Percentiles rank a stretch among this genome's conserved stretches.
These are phyloP conservation scores for Odontamblyopus rebecca DNA, from an alignment of 2,797 vertebrate genomes.

Conservation along the genomic window DNA sequence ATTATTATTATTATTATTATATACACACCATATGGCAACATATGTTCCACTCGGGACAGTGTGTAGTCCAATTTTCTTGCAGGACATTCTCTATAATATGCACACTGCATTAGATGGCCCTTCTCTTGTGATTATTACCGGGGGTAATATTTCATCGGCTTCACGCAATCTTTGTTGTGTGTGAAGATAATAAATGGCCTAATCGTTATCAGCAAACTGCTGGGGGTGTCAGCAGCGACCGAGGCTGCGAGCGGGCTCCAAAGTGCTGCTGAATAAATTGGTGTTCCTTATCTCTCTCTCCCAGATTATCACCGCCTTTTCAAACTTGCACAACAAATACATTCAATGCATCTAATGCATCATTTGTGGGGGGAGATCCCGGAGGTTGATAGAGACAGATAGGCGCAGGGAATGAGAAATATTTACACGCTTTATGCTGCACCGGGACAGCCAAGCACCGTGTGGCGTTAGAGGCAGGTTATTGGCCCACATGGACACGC, in stretches of 20 bases:
- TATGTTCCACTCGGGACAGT: constrained; percentile 33
- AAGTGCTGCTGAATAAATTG: constrained; percentile 99
- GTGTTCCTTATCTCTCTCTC: constrained; percentile 97
- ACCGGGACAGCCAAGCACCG: constrained; percentile 57
- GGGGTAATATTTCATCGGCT: constrained; percentile 99
- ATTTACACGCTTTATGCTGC: constrained; percentile 79
- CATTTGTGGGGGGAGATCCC: constrained; percentile 90
- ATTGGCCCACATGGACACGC: constrained; percentile 67
- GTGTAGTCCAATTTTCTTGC: constrained; percentile 26
- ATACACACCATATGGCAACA: constrained; percentile 30
- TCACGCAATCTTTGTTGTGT: constrained; percentile 99
- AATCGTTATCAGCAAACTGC: constrained; percentile 99
- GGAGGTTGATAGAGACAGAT: constrained; percentile 72
- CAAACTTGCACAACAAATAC: constrained; percentile 97
- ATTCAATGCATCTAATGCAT: constrained; percentile 95
- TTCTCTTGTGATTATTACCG: constrained; percentile 88
- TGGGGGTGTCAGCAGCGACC: constrained; percentile 93
- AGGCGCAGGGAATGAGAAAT: constrained; percentile 74
- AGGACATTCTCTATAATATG: constrained; percentile 70
- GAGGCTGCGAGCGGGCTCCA: constrained; percentile 95
- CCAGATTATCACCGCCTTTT: constrained; percentile 99
- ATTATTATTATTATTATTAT: constrained; percentile 8
- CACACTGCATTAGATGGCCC: constrained; percentile 80
- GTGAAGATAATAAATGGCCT: constrained; percentile 99
- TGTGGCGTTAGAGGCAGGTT: constrained; percentile 62